Evolutionary conservation across 2,888 invertebrate genomes (phyloP).

Genomic region (Dione juno): DNA sequence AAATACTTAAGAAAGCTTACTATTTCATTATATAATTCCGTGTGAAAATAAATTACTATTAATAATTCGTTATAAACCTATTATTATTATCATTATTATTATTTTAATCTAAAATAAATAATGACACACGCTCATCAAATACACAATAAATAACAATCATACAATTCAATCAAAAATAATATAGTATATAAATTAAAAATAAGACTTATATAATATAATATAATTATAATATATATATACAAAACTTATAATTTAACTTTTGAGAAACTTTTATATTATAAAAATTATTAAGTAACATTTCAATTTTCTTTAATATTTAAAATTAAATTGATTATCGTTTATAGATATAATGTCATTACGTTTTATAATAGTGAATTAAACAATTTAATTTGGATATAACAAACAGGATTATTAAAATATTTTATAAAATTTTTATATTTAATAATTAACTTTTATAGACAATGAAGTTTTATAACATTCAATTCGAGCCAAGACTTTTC

Average conservation of each 20-base stretch:
- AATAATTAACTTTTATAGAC: background rate
- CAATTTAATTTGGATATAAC: too few relatives aligned
- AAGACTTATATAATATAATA: background rate
- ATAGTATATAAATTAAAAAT: background rate
- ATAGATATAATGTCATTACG: background rate
- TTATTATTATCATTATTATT: background rate
- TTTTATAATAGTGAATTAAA: too few relatives aligned
- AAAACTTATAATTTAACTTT: background rate
- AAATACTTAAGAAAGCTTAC: background rate
- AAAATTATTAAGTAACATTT: too few relatives aligned
- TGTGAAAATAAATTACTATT: too few relatives aligned
- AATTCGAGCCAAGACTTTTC: background rate
- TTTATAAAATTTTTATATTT: too few relatives aligned
- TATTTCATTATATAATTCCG: too few relatives aligned
- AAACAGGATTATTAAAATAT: too few relatives aligned
- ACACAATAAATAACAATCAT: constrained; percentile 66
- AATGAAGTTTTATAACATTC: background rate
- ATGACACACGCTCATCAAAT: constrained; percentile 44
- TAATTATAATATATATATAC: constrained; percentile 41
- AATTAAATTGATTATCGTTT: background rate
- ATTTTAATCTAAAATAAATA: constrained; percentile 26
- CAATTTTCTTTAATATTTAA: background rate
- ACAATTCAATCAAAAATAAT: constrained; percentile 33
- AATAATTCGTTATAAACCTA: background rate
- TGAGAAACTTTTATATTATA: background rate